Evolutionary conservation across 1,140 invertebrate species (phyloP), one percentile per base, ranked within the genome.

Genomic region (Holotrichia oblita): DNA sequence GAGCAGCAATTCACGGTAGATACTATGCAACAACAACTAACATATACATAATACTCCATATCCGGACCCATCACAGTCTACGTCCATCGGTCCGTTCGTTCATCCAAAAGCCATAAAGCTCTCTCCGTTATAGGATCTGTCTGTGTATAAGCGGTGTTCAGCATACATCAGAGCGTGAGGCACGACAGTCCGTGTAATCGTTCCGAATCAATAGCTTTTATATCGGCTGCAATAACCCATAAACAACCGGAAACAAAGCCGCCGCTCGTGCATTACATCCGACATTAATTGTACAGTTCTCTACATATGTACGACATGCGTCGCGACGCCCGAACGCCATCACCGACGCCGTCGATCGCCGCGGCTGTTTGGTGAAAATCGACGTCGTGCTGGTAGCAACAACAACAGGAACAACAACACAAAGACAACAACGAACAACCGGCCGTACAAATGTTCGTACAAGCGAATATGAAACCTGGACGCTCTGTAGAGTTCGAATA

Each of bases 221-320:
- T 84, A 84, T 83, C 80, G 83, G 79, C 80, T 80, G 81, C 83
- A 84, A 83, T 84, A 84, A 83, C 79, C 83, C 83, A 84, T 83
- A 85, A 84, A 84, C 83, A 83, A 84, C 81, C 79, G 81, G 82
- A 81, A 80, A 81, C 82, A 82, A 82, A 82, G 83, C 81, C 80
- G 76, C 22, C 78, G 80, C 80, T 82, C 82, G 81, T 83, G 81
- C 82, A 84, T 83, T 83, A 83, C 83, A 81, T 83, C 80, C 81
- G 83, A 83, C 84, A 84, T 83, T 84, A 85, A 85, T 85, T 84
- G 84, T 83, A 80, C 79, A 81, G 80, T 81, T 82, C 79, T 83
- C 81, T 85, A 85, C 84, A 85, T 84, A 82, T 85, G 84, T 85
- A 84, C 81, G 81, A 85, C 84, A 85, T 77, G 84, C 84, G 84